Base-by-base conservation (phyloP, 2,113 vertebrate species). In the Dissostichus mawsoni region DNA sequence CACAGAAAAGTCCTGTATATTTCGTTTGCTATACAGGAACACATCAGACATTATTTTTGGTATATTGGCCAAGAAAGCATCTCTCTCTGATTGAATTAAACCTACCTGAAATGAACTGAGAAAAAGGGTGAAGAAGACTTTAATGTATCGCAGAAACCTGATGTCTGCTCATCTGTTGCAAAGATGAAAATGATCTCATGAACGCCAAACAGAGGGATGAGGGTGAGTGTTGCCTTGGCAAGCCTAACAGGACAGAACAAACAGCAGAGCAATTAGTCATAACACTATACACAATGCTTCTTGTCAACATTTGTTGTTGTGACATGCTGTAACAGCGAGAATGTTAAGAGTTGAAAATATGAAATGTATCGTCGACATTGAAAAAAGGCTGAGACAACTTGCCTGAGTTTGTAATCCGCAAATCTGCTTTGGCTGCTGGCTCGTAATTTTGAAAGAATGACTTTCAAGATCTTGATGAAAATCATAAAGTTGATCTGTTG, bases 401-500 rank as follows among this genome's bases (percentile, higher is more conserved):
- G 92, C 96, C 96, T 89, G 50, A 96, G 85, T 66, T 96, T 96
- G 84, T 96, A 96, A 88, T 96, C 90, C 0, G 95, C 89, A 0
- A 95, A 96, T 74, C 91, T 94, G 52, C 92, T 95, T 81, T 96
- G 95, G 84, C 93, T 96, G 89, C 88, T 95, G 74, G 95, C 95
- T 12, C 95, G 89, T 73, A 97, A 89, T 80, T 97, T 97, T 78
- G 95, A 96, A 73, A 96, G 85, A 84, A 97, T 96, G 66, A 97
- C 94, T 78, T 95, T 96, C 69, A 97, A 85, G 66, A 97, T 95
- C 69, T 94, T 96, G 76, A 96, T 83, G 81, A 98, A 98, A 90
- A 98, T 96, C 87, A 96, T 73, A 86, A 97, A 96, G 82, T 98
- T 97, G 92, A 98, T 95, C 97, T 98, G 94, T 57, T 79, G 59